phyloP scores from a whole-genome alignment of 2,797 vertebrate species.

The Smutsia gigantea region DNA sequence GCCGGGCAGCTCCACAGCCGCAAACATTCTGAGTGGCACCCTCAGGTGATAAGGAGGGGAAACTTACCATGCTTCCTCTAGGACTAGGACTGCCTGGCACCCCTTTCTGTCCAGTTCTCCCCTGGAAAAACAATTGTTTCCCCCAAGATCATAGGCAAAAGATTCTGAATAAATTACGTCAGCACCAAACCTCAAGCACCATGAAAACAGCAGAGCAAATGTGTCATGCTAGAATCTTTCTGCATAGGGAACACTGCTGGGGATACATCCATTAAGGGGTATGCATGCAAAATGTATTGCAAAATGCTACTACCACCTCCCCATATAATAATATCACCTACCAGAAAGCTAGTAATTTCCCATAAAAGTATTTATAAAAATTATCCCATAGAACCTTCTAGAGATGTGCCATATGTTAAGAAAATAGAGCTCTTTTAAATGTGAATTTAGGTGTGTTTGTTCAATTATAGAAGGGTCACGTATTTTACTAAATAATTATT shows the following conservation, averaged over 20 bases:
- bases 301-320: neutral
- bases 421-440: neutral
- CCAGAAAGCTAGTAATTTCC: neutral
- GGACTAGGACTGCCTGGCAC: slow-evolving; percentile 41
- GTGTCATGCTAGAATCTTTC: neutral
- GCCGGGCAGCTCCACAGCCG: neutral
- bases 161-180: neutral
- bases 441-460: neutral
- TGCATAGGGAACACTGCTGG: neutral
- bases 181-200: neutral
- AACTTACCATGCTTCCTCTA: slow-evolving; percentile 68
- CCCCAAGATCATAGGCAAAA: neutral
- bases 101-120: slow-evolving; percentile 63
- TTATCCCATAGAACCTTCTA: neutral
- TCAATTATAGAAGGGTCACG: neutral
- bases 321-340: neutral
- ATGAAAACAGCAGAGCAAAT: neutral
- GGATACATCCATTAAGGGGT: too few relatives aligned
- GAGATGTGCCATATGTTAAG: neutral
- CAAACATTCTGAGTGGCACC: neutral
- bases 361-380: too few relatives aligned
- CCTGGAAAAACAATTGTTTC: slow-evolving; percentile 62
- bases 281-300: neutral
- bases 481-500: neutral
- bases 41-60: neutral